Conservation (phyloP, 2,797 vertebrate species). For the Falco rusticolus region DNA sequence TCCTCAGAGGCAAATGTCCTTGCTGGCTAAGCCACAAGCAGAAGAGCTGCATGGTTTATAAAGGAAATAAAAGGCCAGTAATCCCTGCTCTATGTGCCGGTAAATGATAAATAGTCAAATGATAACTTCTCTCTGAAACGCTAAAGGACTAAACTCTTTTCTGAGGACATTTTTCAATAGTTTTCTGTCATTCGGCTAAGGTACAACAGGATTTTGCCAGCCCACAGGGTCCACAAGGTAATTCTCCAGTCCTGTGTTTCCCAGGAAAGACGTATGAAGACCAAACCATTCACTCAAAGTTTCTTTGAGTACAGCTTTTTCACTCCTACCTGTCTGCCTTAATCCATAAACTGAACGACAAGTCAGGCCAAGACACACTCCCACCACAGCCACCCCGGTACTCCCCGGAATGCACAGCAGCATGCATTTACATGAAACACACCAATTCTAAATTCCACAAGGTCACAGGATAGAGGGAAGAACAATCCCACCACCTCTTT, state of each 20-base stretch:
- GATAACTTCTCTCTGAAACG: background rate
- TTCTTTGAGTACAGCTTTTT: background rate
- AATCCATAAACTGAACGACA: background rate
- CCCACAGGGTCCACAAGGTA: too few species aligned
- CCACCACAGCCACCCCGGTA: background rate
- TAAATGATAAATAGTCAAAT: background rate
- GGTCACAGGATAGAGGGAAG: background rate
- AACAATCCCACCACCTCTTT: fast-evolving
- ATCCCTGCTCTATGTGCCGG: background rate
- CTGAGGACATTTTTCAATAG: background rate
- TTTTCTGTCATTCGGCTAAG: background rate
- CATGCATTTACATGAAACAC: background rate
- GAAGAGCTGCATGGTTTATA: background rate
- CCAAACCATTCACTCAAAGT: background rate
- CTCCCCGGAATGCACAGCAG: fast-evolving
- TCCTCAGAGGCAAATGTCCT: background rate
- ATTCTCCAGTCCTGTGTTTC: too few species aligned
- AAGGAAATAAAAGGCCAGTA: fast-evolving
- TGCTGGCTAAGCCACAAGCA: background rate
- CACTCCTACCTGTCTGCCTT: background rate
- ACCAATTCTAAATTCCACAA: background rate
- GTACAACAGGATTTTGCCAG: background rate
- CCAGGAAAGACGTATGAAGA: background rate
- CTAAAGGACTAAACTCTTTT: background rate
- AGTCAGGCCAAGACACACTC: background rate